Base-by-base conservation (phyloP, 2,888 invertebrate species). In the Agriotes lineatus region DNA sequence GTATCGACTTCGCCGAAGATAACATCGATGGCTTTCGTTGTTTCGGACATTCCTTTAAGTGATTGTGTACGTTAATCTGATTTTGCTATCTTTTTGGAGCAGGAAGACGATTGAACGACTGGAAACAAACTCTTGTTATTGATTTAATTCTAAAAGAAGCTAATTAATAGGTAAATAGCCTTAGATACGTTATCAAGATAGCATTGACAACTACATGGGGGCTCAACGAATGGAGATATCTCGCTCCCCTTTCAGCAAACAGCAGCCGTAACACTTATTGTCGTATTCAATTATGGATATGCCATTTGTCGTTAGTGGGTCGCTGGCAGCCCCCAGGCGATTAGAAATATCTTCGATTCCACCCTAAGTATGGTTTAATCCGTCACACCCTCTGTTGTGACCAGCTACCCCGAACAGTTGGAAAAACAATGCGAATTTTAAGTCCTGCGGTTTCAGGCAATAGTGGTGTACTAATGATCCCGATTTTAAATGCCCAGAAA, bases 231-330 rank as follows among this genome's bases (percentile, higher is more conserved):
- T 63, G 50, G 56, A 68, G 37, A 63, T 58, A 22, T 63, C 58
- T 57, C 37, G 48, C 33, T 12, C 20, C 22, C 37, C 37, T 22
- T 14, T 16, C 1, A 14, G 1, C 16, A 30, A 20, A 22, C 37
- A 58, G 20, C 12, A 20, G 16, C 63, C 33, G 48, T 68, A 58
- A 67, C 59, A 22, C 62, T n/a, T n/a, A 59, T 62, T 35, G 48
- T 58, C 58, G 4, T 58, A 66, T 68, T 68, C 63, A 68, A 57
- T 68, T 58, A 68, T 58, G 58, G 37, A 39, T 20, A 56, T 61
- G 52, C 35, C 66, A 45, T 58, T 58, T 58, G 22, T 39, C 5
- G 44, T 12, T 45, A 67, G 61, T 61, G 61, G 52, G 37, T 50
- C 45, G n/a, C n/a, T 33, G 37, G 18, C 30, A 62, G 56, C 37